These are phyloP conservation scores for Pristis pectinata DNA, from an alignment of 2,797 vertebrate genomes.

Conservation along the genomic window DNA sequence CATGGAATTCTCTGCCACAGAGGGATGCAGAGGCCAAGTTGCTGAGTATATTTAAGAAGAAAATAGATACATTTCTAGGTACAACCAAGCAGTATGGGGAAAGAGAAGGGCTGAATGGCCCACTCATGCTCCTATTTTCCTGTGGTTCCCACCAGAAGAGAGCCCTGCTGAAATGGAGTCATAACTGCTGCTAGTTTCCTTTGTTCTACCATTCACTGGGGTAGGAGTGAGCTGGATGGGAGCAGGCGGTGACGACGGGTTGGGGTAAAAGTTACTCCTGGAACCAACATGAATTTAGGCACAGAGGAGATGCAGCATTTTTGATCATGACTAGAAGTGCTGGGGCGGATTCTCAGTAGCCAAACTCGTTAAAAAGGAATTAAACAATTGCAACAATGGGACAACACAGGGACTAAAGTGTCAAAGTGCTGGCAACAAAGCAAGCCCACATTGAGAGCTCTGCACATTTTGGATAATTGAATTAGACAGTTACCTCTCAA, in stretches of 20 bases:
- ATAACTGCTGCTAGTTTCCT: not conserved
- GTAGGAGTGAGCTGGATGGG: no score
- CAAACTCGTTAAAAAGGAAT: not conserved
- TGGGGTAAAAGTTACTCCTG: not conserved
- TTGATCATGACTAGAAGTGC: not conserved
- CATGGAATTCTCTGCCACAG: no score
- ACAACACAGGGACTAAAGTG: not conserved
- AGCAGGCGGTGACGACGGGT: not conserved
- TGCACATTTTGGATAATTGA: not conserved
- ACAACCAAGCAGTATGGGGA: no score
- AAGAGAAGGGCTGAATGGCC: no score
- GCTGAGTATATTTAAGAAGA: no score
- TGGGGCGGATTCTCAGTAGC: not conserved
- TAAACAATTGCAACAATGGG: not conserved
- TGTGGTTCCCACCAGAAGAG: no score
- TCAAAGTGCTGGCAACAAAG: not conserved
- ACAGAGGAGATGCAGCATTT: not conserved
- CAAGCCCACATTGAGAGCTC: not conserved
- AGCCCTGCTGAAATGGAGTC: not conserved
- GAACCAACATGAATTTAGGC: not conserved
- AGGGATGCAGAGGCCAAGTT: no score
- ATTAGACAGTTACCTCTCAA: not conserved
- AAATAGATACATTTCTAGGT: no score
- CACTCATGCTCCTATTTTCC: no score
- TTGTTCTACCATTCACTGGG: not conserved